These are phyloP conservation scores for Drosophila mettleri DNA, from an alignment of 2,888 invertebrate genomes.

Conservation along the genomic window DNA sequence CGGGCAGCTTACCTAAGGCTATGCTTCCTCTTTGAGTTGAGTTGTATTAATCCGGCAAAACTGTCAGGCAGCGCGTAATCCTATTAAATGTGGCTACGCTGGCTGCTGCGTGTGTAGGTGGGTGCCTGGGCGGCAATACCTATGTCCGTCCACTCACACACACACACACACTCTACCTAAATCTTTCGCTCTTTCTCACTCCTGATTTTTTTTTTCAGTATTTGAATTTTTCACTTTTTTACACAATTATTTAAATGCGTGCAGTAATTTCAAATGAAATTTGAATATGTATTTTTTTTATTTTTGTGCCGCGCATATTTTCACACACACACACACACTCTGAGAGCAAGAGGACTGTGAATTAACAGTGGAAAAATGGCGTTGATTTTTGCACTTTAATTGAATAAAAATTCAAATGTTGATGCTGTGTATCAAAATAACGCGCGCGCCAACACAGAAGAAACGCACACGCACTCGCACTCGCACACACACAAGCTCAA, in stretches of 20 bases:
- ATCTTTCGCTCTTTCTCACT: background rate
- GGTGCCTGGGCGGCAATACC: background rate
- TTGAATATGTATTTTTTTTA: slow-evolving; percentile 70
- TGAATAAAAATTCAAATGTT: slow-evolving; percentile 79
- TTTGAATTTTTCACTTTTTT: slow-evolving; percentile 45
- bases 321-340: slow-evolving; percentile 25
- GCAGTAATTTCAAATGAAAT: slow-evolving; percentile 74
- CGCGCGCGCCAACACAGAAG: slow-evolving; percentile 36
- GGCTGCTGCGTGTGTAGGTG: slow-evolving; percentile 12
- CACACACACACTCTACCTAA: background rate
- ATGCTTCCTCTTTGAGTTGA: slow-evolving; percentile 41
- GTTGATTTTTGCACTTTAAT: slow-evolving; percentile 71
- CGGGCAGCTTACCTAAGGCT: slow-evolving; percentile 40
- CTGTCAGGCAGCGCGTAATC: slow-evolving; percentile 69
- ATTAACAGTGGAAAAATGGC: slow-evolving; percentile 52
- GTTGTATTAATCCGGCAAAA: slow-evolving; percentile 57
- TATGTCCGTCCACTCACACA: background rate
- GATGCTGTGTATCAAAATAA: slow-evolving; percentile 48
- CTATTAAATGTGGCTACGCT: slow-evolving; percentile 67
- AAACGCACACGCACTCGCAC: background rate
- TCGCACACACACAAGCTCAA: slow-evolving; percentile 19
- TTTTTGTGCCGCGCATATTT: slow-evolving; percentile 67
- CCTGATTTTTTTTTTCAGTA: slow-evolving; percentile 13
- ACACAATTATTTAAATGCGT: slow-evolving; percentile 76
- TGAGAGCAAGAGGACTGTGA: background rate